Evolutionary conservation across 2,113 vertebrate species (phyloP).

Genomic region (Patagioenas fasciata): DNA sequence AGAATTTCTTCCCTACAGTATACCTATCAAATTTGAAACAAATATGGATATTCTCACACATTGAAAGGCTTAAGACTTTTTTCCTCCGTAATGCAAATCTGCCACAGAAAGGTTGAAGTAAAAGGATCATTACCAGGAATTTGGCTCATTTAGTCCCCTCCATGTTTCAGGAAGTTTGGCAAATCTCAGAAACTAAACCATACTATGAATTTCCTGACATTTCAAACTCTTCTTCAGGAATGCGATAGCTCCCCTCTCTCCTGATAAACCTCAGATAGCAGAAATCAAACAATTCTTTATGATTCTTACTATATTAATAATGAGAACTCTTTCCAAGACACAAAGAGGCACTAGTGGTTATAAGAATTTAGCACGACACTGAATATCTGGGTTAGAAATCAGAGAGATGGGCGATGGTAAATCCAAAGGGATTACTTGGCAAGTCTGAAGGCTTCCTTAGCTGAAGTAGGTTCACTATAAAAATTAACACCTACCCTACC

Average conservation of each 20-base stretch:
- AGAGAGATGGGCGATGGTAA: background rate
- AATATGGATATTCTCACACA: background rate
- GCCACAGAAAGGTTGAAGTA: background rate
- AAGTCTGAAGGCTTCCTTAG: background rate
- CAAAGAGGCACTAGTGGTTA: slow-evolving; percentile 12
- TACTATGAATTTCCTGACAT: background rate
- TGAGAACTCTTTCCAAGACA: background rate
- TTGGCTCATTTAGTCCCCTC: background rate
- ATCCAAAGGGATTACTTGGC: background rate
- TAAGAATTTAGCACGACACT: background rate
- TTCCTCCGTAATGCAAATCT: background rate
- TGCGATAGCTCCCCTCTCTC: background rate
- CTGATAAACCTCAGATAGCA: background rate
- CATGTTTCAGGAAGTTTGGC: background rate
- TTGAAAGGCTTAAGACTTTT: background rate
- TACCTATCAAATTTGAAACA: background rate
- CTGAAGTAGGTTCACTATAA: background rate
- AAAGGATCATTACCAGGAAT: background rate
- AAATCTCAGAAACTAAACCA: background rate
- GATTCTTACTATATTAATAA: background rate
- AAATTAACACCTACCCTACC: background rate
- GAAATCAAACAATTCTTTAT: background rate
- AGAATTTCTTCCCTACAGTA: background rate
- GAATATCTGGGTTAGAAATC: background rate
- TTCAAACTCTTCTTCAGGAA: background rate